These are phyloP conservation scores for Streblospio benedicti DNA, from an alignment of 1,140 invertebrate species.

Conservation along the genomic window DNA sequence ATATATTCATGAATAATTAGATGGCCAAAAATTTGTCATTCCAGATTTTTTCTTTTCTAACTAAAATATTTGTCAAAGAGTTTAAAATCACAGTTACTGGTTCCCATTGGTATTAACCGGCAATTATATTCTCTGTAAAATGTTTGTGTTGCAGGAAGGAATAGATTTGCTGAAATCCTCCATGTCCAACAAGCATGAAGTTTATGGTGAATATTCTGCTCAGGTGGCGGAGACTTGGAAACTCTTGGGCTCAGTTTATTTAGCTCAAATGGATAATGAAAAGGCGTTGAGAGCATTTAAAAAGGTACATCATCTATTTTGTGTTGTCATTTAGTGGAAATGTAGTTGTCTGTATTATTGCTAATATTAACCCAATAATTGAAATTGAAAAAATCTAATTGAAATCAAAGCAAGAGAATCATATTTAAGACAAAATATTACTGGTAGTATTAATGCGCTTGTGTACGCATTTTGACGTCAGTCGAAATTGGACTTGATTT, in stretches of 20 bases:
- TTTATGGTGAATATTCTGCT: conserved; percentile 39
- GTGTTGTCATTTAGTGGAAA: background rate
- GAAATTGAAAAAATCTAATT: background rate
- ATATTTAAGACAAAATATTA: no score
- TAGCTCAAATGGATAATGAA: conserved; percentile 36
- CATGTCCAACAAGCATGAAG: conserved; percentile 32
- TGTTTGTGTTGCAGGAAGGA: conserved; percentile 29
- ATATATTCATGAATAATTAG: no score
- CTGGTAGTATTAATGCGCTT: no score
- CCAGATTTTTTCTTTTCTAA: no score
- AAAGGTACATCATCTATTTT: conserved; percentile 27
- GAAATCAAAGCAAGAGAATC: background rate
- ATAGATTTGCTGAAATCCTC: conserved; percentile 32
- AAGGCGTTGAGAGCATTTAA: conserved; percentile 34
- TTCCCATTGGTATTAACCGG: background rate
- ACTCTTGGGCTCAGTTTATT: conserved; percentile 37
- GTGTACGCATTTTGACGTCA: no score
- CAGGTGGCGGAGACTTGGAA: conserved; percentile 40
- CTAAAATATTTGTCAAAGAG: no score
- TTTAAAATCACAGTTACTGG: no score
- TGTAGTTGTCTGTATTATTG: background rate
- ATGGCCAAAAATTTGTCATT: no score
- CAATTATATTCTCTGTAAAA: background rate
- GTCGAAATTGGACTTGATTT: no score
- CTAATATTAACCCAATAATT: background rate